Percentiles rank a stretch among this genome's conserved stretches.
Evolutionary conservation across 2,888 invertebrate species (phyloP).

Genomic region (Eupithecia insigniata): DNA sequence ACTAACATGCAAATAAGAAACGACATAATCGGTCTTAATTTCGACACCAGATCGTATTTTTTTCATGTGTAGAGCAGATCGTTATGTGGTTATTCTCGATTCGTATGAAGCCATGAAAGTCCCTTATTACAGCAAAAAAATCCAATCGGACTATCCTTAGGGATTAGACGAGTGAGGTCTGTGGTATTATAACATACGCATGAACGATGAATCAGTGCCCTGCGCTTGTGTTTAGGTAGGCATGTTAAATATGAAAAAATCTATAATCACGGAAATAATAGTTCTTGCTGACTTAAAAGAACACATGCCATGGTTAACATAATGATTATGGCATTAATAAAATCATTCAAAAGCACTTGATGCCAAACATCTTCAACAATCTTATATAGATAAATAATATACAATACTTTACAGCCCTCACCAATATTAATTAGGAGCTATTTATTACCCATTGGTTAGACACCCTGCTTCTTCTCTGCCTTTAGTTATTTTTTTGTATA

Average conservation of each 20-base stretch:
- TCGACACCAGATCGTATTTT: not conserved
- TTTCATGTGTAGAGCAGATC: not conserved
- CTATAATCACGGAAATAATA: not conserved
- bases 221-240: not conserved
- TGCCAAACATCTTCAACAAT: too few relatives aligned
- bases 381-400: too few relatives aligned
- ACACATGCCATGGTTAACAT: not conserved
- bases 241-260: not conserved
- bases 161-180: constrained; percentile 1
- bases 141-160: not conserved
- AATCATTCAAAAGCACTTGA: too few relatives aligned
- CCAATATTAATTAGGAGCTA: too few relatives aligned
- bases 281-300: too few relatives aligned
- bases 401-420: too few relatives aligned
- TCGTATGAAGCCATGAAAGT: not conserved
- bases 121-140: not conserved
- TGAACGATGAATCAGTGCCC: constrained; percentile 4
- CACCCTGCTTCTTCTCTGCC: not conserved
- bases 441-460: not conserved
- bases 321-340: too few relatives aligned
- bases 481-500: not conserved
- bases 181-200: not conserved
- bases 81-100: not conserved
- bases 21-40: not conserved
- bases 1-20: not conserved